Percentiles rank a stretch among this genome's conserved stretches.
Evolutionary conservation across 2,113 vertebrate species (phyloP).

Genomic region (Channa argus): DNA sequence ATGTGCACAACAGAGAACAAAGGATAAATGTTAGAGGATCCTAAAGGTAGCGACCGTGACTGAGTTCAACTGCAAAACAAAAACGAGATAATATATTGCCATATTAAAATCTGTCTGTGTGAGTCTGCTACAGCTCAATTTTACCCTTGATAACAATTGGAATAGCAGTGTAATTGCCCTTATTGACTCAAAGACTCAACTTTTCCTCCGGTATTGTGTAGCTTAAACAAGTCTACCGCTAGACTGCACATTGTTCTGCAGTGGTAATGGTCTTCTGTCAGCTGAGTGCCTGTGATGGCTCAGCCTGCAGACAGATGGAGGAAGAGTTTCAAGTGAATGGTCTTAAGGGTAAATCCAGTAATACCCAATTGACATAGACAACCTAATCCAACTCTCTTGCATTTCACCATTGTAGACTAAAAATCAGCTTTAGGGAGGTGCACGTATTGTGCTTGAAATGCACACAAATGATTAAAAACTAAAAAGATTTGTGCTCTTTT

Average conservation of each 20-base stretch:
- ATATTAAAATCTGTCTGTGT: not conserved
- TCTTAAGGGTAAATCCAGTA: slow-evolving; percentile 73
- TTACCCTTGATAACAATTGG: not conserved
- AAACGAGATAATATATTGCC: slow-evolving; percentile 1
- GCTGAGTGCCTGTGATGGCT: slow-evolving; percentile 17
- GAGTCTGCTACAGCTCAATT: not conserved
- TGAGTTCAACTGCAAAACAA: not conserved
- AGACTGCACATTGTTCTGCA: slow-evolving; percentile 22
- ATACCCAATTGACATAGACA: slow-evolving; percentile 49
- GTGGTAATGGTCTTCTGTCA: slow-evolving; percentile 38
- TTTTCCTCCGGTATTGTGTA: slow-evolving; percentile 4
- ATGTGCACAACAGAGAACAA: slow-evolving; percentile 1
- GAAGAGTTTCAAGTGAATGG: slow-evolving; percentile 57
- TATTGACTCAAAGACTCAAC: slow-evolving; percentile 12
- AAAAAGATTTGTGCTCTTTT: not conserved
- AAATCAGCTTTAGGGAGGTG: not conserved
- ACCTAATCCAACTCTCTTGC: slow-evolving; percentile 48
- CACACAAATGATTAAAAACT: not conserved
- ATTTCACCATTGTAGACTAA: slow-evolving; percentile 20
- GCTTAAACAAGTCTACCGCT: not conserved
- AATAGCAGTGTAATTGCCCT: slow-evolving; percentile 23
- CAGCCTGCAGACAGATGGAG: slow-evolving; percentile 66
- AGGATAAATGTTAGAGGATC: not conserved
- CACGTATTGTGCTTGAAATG: not conserved
- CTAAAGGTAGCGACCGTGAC: not conserved